A percentile compares a stretch with the other conserved stretches of the same genome.
phyloP scores from a whole-genome alignment of 2,113 vertebrate species.

The Delphinus delphis region DNA sequence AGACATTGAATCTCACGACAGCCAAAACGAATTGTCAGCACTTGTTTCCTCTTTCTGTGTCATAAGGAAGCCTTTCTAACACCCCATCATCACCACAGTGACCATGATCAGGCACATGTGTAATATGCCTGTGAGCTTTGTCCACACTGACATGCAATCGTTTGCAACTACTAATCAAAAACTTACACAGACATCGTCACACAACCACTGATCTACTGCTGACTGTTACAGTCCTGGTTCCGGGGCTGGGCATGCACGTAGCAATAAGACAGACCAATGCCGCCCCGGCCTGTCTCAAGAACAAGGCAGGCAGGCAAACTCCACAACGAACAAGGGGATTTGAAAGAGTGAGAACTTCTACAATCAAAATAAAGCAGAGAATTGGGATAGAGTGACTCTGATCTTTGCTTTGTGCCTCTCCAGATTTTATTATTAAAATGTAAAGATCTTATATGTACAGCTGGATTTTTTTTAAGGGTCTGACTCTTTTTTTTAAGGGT shows the following conservation, averaged over 20 bases:
- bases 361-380: background rate
- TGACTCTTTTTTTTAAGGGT: background rate
- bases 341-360: background rate
- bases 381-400: background rate
- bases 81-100: background rate
- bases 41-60: background rate
- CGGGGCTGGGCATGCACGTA: background rate
- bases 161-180: background rate
- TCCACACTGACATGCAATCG: background rate
- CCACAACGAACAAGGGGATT: background rate
- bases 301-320: background rate
- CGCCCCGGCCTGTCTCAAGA: background rate
- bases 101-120: background rate
- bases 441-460: background rate
- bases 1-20: background rate
- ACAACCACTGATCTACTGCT: too few relatives aligned
- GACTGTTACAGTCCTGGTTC: rapidly evolving
- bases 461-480: background rate
- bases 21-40: background rate
- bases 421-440: background rate
- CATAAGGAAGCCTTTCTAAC: background rate
- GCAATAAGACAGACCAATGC: background rate
- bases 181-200: background rate
- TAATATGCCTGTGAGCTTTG: background rate
- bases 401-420: background rate